Base-by-base conservation (phyloP, 1,140 invertebrate genomes). In the Colletes latitarsis region DNA sequence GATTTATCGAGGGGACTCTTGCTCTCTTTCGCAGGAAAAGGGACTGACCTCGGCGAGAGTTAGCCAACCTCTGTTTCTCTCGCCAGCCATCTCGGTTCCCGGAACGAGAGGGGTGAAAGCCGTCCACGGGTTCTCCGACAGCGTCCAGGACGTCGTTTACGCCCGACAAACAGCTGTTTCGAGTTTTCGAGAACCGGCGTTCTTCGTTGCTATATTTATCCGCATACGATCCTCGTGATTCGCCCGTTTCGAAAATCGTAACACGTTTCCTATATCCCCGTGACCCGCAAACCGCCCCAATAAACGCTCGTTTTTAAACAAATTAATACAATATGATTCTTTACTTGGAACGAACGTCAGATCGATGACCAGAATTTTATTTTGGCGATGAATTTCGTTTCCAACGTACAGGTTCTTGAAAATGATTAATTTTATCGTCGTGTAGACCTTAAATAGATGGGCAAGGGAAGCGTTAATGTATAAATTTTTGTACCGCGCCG, bases 1-100 rank as follows among this genome's bases (percentile, higher is more conserved):
- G 85, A 87, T 84, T 86, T 84, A 87, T 87, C 83, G 86, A 74
- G 75, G 82, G 75, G 58, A 69, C 71, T 78, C 68, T 53, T 21
- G 58, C 70, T 76, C 60, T 58, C 72, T 58, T 53, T 41, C 60
- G 39, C 19, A 62, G 53, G 57, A 76, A 83, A 77, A 87, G 57
- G 63, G 55, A 49, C 66, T 63, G 64, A 82, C 60, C 64, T 58
- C 52, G 60, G 19, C 52, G 68, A 73, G 68, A 73, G 78, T 76
- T 62, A 68, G 62, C 39, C 80, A 63, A 76, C 49, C 62, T 39
- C 14, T 15, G 52, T 1, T 39, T 46, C 41, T 19, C 39, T 43
- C 10, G 15, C 14, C 55, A 12, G 43, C 43, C 64, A 62, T 68
- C 57, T 77, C 15, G 15, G 43, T 15, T 41, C 8, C 14, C 60